A percentile compares a stretch with the other conserved stretches of the same genome.
phyloP scores from a whole-genome alignment of 2,797 vertebrate species.

The Limnodromus scolopaceus region DNA sequence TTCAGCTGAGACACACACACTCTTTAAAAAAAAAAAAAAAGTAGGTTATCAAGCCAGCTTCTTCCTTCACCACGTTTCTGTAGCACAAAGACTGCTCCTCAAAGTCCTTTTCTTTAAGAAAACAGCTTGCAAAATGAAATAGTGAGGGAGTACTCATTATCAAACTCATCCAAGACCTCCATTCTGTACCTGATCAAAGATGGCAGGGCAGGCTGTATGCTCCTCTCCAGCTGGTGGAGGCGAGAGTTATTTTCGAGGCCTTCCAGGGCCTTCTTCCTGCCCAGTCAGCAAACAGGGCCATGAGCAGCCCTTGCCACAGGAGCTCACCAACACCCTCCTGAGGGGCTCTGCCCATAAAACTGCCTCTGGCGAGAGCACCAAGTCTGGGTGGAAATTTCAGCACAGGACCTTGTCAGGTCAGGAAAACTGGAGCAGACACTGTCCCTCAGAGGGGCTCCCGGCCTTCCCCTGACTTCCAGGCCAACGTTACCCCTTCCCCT shows the following conservation, averaged over 20 bases:
- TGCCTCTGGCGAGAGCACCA: rapidly evolving
- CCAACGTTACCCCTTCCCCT: neutral
- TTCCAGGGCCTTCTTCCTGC: neutral
- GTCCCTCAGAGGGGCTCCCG: neutral
- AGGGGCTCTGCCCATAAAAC: neutral
- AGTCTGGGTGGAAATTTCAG: neutral
- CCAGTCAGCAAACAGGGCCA: neutral
- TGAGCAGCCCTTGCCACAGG: neutral
- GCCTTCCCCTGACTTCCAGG: neutral
- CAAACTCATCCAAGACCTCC: conserved; percentile 40
- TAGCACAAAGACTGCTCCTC: conserved; percentile 18
- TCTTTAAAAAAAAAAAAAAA: neutral
- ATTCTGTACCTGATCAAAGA: neutral
- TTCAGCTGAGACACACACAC: neutral
- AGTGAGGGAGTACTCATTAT: neutral
- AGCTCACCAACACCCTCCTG: neutral
- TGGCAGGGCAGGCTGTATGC: too few relatives aligned
- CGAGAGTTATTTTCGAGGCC: neutral
- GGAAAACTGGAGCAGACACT: rapidly evolving
- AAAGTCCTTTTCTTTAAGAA: neutral
- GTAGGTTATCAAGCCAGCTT: neutral
- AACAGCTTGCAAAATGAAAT: conserved; percentile 29
- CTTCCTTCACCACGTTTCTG: conserved; percentile 28
- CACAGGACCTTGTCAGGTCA: neutral
- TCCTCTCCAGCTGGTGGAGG: neutral